These are phyloP conservation scores for Meghimatium bilineatum DNA, from an alignment of 2,888 invertebrate genomes.

Conservation along the genomic window DNA sequence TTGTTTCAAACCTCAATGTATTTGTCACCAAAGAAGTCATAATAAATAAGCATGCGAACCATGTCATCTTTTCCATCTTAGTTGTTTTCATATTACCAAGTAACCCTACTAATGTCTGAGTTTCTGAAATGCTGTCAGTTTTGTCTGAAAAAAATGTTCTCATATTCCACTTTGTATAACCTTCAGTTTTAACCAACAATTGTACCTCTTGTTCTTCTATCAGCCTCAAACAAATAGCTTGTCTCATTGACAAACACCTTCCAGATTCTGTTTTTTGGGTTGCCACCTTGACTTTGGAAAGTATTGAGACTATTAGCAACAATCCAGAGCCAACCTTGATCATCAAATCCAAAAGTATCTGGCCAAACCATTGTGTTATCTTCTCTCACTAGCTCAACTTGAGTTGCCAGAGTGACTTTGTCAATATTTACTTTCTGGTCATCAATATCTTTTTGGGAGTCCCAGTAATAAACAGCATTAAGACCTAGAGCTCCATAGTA, in stretches of 20 bases:
- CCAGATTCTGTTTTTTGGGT: slow-evolving; percentile 50
- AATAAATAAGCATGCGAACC: too few species aligned
- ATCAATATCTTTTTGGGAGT: slow-evolving; percentile 52
- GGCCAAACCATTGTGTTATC: slow-evolving; percentile 62
- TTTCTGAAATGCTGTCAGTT: too few species aligned
- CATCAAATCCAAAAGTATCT: slow-evolving; percentile 61
- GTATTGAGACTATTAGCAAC: slow-evolving; percentile 62
- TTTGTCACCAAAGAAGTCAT: too few species aligned
- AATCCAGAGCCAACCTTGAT: slow-evolving; percentile 64
- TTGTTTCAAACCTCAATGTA: too few species aligned
- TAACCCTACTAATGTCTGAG: too few species aligned
- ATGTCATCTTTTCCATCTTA: too few species aligned
- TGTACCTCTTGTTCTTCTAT: background rate
- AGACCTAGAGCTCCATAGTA: slow-evolving; percentile 60
- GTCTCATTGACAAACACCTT: slow-evolving; percentile 51
- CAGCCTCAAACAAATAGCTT: slow-evolving; percentile 45
- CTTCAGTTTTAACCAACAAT: background rate
- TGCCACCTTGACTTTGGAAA: slow-evolving; percentile 7
- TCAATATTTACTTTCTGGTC: slow-evolving; percentile 54
- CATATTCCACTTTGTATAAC: too few species aligned
- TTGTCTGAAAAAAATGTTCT: too few species aligned
- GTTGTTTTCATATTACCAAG: too few species aligned
- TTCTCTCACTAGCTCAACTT: slow-evolving; percentile 43
- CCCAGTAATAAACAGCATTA: slow-evolving; percentile 62
- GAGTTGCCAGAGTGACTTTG: slow-evolving; percentile 53